Percentiles rank a stretch among this genome's conserved stretches.
These are phyloP conservation scores for Monomorium pharaonis DNA, from an alignment of 1,140 invertebrate genomes.

Conservation along the genomic window DNA sequence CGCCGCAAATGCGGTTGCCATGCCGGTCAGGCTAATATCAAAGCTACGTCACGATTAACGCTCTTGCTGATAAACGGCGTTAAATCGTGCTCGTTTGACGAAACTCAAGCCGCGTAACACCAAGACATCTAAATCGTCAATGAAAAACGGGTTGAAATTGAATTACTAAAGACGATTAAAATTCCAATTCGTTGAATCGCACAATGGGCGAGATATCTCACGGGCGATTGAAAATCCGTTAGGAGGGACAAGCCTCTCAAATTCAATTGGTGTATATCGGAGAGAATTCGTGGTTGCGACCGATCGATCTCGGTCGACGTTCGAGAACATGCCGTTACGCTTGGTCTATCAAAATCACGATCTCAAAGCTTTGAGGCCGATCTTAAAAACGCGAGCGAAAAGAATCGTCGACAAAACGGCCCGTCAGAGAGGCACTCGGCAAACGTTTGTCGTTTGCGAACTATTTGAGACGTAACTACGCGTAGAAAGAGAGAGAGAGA, in stretches of 20 bases:
- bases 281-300: background rate
- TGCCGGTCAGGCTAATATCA: conserved; percentile 21
- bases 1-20: conserved; percentile 32
- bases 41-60: conserved; percentile 1
- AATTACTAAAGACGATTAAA: background rate
- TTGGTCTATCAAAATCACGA: conserved; percentile 15
- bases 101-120: background rate
- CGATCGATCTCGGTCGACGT: background rate
- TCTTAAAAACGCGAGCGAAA: conserved; percentile 7
- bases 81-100: background rate
- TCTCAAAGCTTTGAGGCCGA: background rate
- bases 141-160: background rate
- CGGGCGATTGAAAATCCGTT: background rate
- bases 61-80: conserved; percentile 4
- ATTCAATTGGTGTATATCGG: background rate
- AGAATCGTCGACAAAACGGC: conserved; percentile 17
- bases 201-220: too few relatives aligned
- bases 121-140: background rate
- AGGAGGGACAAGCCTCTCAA: background rate
- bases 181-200: background rate
- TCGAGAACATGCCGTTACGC: background rate
- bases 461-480: conserved; percentile 33
- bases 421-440: background rate
- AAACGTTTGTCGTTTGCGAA: conserved; percentile 36
- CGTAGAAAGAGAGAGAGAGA: background rate